Evolutionary conservation across 1,140 invertebrate genomes (phyloP).

Genomic region (Aphaenogaster ashmeadi): DNA sequence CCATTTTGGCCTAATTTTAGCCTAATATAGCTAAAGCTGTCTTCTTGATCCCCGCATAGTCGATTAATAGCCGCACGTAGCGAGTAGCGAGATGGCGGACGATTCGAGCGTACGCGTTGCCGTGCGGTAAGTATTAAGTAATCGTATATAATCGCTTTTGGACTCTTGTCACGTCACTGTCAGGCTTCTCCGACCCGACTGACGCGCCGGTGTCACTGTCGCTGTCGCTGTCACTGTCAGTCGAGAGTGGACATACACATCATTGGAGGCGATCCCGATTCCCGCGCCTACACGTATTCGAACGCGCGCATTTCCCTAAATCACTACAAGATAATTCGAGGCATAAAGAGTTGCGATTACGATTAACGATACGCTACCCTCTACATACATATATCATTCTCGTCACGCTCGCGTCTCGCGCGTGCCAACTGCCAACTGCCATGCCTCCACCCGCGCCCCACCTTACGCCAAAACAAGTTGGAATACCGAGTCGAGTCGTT

Average conservation of each 20-base stretch:
- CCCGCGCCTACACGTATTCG: neutral
- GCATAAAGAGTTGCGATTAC: no score
- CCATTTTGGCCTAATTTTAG: slow-evolving; percentile 64
- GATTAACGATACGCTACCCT: no score
- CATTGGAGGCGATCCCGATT: no score
- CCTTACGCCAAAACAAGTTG: no score
- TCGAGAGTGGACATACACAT: neutral
- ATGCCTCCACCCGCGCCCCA: no score
- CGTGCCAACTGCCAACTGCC: no score
- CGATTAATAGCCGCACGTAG: slow-evolving; percentile 30
- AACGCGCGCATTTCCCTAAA: neutral
- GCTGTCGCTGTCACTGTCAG: neutral
- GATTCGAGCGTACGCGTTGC: slow-evolving; percentile 85
- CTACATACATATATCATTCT: no score
- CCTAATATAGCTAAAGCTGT: slow-evolving; percentile 27
- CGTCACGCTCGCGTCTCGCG: no score
- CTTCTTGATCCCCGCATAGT: neutral
- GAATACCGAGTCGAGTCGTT: no score
- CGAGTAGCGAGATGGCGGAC: slow-evolving; percentile 83
- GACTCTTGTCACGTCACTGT: neutral
- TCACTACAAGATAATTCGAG: no score
- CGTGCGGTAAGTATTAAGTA: slow-evolving; percentile 81
- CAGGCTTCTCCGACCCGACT: no score
- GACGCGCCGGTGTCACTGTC: neutral
- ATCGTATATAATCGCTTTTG: neutral